phyloP scores from a whole-genome alignment of 2,888 invertebrate genomes.

The Phasia obesa region DNA sequence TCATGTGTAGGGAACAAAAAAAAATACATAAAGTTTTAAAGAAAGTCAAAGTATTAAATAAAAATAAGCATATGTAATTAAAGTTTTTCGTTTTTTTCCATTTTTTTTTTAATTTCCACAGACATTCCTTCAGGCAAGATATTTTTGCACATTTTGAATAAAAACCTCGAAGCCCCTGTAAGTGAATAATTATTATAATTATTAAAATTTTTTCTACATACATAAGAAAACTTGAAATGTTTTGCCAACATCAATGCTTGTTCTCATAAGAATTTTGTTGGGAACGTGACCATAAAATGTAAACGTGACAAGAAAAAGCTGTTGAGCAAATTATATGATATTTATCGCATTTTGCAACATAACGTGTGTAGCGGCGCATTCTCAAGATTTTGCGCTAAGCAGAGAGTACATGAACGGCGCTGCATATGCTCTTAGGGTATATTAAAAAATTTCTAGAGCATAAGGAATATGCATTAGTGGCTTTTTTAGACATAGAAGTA shows the following conservation, averaged over 20 bases:
- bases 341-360: no score
- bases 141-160: slow-evolving; percentile 40
- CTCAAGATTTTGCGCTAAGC: no score
- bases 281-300: slow-evolving; percentile 24
- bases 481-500: no score
- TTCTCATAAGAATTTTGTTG: slow-evolving; percentile 40
- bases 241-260: slow-evolving; percentile 35
- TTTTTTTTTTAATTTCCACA: slow-evolving; percentile 6
- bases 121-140: slow-evolving; percentile 44
- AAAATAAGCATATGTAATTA: slow-evolving; percentile 39
- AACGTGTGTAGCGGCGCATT: no score
- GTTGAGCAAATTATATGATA: no score
- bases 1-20: slow-evolving; percentile 9
- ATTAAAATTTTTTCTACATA: slow-evolving; percentile 36
- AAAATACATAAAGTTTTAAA: slow-evolving; percentile 9
- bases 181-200: slow-evolving; percentile 59
- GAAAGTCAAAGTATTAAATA: slow-evolving; percentile 38
- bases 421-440: no score
- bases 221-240: slow-evolving; percentile 1
- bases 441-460: no score
- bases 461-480: no score
- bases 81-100: slow-evolving; percentile 6
- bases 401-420: no score
- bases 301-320: no score
- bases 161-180: slow-evolving; percentile 22